Conservation (phyloP, 1,140 invertebrate genomes). For the Pentalonia nigronervosa region DNA sequence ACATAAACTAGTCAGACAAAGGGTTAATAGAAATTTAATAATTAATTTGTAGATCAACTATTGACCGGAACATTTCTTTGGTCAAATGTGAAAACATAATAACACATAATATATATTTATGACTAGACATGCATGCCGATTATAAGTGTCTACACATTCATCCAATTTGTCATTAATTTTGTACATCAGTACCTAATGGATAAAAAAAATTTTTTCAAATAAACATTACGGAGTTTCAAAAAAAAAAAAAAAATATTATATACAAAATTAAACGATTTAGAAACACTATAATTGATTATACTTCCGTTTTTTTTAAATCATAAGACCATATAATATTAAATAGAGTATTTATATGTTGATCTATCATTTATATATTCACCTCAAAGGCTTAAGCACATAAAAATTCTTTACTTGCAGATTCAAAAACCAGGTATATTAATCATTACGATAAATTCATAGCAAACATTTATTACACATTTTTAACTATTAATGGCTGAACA, state of each 20-base stretch:
- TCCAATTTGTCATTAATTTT: background rate
- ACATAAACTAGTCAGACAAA: background rate
- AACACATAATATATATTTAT: background rate
- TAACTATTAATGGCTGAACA: too few relatives aligned
- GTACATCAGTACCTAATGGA: background rate
- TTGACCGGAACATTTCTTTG: background rate
- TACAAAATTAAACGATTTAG: background rate
- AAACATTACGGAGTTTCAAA: background rate
- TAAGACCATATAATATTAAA: too few relatives aligned
- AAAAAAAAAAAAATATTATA: background rate
- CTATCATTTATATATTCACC: too few relatives aligned
- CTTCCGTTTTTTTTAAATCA: too few relatives aligned
- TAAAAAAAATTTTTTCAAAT: background rate
- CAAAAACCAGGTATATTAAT: too few relatives aligned
- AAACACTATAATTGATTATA: background rate
- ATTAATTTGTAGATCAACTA: background rate
- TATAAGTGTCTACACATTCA: background rate
- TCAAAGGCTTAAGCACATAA: too few relatives aligned
- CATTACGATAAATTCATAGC: too few relatives aligned
- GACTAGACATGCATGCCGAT: background rate
- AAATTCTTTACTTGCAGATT: background rate
- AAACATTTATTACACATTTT: too few relatives aligned
- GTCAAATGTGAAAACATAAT: slow-evolving; percentile 26
- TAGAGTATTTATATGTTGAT: background rate
- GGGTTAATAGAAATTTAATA: background rate